Conservation (phyloP, 1,140 invertebrate species). For the Eupristina koningsbergeri region DNA sequence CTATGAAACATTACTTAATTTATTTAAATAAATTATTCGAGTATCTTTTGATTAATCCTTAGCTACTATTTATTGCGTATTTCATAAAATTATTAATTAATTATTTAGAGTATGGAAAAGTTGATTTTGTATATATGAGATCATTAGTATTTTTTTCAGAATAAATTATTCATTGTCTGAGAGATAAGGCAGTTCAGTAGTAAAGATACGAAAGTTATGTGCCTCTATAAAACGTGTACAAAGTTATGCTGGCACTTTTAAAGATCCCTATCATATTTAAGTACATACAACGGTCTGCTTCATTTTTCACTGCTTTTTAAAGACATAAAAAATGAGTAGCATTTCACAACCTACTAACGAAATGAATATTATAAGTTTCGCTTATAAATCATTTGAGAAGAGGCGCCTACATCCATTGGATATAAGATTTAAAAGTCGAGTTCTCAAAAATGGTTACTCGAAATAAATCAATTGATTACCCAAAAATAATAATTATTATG, state of each 20-base stretch:
- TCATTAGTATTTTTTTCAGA: background rate
- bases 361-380: background rate
- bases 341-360: background rate
- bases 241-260: background rate
- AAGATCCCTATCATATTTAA: constrained; percentile 4
- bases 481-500: too few species aligned
- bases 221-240: background rate
- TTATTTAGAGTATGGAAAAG: background rate
- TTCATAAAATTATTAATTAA: background rate
- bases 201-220: background rate
- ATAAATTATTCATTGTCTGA: background rate
- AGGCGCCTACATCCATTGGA: background rate
- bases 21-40: too few species aligned
- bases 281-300: background rate
- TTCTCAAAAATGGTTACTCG: too few species aligned
- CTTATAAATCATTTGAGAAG: background rate
- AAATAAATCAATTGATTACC: too few species aligned
- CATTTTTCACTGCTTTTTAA: background rate
- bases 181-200: background rate
- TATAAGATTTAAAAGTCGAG: too few species aligned
- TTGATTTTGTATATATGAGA: background rate
- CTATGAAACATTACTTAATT: too few species aligned
- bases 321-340: background rate
- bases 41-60: too few species aligned
- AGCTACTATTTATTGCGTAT: background rate